Evolutionary conservation across 2,113 vertebrate species (phyloP).

Genomic region (Gorilla gorilla): DNA sequence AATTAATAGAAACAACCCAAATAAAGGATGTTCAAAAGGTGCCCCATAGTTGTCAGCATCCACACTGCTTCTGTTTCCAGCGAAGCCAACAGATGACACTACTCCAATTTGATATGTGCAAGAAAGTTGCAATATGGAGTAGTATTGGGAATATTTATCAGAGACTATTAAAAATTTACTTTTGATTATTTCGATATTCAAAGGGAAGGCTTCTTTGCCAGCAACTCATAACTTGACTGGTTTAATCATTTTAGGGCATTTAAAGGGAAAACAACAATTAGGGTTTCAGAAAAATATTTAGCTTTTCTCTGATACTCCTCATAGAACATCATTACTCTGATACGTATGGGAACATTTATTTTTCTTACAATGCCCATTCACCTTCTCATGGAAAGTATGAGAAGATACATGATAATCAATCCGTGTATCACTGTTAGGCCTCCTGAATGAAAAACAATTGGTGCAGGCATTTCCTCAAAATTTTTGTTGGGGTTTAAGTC

Average conservation of each 20-base stretch:
- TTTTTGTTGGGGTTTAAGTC: neutral
- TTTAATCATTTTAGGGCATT: neutral
- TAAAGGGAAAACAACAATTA: neutral
- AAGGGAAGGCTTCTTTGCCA: neutral
- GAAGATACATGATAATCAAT: neutral
- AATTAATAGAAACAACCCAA: neutral
- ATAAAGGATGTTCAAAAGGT: neutral
- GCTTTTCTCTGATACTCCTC: neutral
- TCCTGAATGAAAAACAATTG: neutral
- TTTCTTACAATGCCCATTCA: neutral
- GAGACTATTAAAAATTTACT: neutral
- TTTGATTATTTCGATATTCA: neutral
- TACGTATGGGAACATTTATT: neutral
- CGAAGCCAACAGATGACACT: neutral
- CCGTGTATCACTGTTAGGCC: rapidly evolving
- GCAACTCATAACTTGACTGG: neutral
- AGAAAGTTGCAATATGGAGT: neutral
- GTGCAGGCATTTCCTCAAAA: neutral
- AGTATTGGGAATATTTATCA: neutral
- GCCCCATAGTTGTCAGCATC: neutral
- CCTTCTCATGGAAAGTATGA: neutral
- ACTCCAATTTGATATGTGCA: neutral
- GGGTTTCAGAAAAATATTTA: neutral
- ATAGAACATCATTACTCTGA: neutral
- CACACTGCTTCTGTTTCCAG: neutral